Percentiles rank a stretch among this genome's conserved stretches.
These are phyloP conservation scores for Osmerus eperlanus DNA, from an alignment of 2,113 vertebrate genomes.

Conservation along the genomic window DNA sequence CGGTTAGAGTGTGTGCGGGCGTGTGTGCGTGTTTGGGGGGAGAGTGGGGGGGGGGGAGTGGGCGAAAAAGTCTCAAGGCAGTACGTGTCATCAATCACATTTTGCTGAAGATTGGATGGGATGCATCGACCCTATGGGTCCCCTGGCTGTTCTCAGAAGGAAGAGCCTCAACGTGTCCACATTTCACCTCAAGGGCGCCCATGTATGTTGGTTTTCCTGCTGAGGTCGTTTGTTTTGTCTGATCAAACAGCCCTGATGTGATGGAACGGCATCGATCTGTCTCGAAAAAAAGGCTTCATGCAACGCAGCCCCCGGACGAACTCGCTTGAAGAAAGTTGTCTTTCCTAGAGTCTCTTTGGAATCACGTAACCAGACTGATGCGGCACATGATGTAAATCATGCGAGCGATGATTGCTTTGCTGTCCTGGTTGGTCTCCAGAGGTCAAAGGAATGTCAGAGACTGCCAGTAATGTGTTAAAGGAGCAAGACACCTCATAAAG, in stretches of 20 bases:
- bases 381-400: too few species aligned
- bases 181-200: background rate
- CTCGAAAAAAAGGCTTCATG: too few species aligned
- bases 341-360: too few species aligned
- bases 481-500: slow-evolving; percentile 13
- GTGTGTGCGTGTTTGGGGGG: background rate
- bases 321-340: too few species aligned
- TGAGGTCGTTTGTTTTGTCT: too few species aligned
- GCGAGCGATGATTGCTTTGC: background rate
- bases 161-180: background rate
- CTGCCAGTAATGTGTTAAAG: slow-evolving; percentile 43
- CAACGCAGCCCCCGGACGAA: too few species aligned
- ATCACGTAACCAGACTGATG: too few species aligned
- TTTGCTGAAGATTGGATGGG: background rate
- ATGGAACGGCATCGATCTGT: too few species aligned
- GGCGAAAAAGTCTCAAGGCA: background rate
- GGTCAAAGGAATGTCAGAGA: slow-evolving; percentile 6
- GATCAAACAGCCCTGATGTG: too few species aligned
- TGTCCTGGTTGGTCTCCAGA: slow-evolving; percentile 21
- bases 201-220: too few species aligned
- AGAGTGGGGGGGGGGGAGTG: background rate
- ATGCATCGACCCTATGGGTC: too few species aligned
- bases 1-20: background rate
- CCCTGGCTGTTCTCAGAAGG: too few species aligned
- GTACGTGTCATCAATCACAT: background rate